Base-by-base conservation (phyloP, 2,113 vertebrate genomes). In the Typhlomys cinereus region DNA sequence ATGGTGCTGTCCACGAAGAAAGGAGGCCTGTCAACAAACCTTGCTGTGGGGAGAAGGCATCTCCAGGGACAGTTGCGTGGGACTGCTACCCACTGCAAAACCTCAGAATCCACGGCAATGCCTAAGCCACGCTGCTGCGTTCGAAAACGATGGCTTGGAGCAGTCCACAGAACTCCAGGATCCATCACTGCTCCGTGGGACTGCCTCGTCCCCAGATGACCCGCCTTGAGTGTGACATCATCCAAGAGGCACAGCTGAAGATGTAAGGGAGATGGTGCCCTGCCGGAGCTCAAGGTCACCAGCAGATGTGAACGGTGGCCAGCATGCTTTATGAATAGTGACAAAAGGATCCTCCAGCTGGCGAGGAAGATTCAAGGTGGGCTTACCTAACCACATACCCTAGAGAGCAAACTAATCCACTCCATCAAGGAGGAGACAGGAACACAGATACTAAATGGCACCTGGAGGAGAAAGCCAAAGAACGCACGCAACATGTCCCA, bases 401-500 rank as follows among this genome's bases (percentile, higher is more conserved):
- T n/a, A 50, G 25, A 84, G 61, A 70, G 36, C 4, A 21, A 81
- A 78, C 61, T 89, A 88, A 94, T 84, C 61, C 73, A 93, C 50
- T 70, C 57, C 54, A 70, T 90, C 46, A 85, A 92, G 48, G 61
- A 96, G 41, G 71, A 75, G 57, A 76, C 13, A 90, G 70, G 52
- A 59, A 52, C 61, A 90, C 62, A 23, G 70, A 48, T 84, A 64
- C 54, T 79, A 73, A 50, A 13, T 0, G n/a, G 29, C n/a, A 95
- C 71, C 76, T 92, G 69, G 87, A 89, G 48, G 61, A 88, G 93
- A 44, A 84, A 92, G 36, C 39, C 0, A 17, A 48, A 59, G 71
- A 84, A 95, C 57, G n/a, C 29, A 76, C 90, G 89, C 61, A 69
- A 84, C n/a, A 21, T n/a, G n/a, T 1, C 1, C 83, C 81, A 91